Base-by-base conservation (phyloP, 2,888 invertebrate species). In the Siphonodentalium dalli region DNA sequence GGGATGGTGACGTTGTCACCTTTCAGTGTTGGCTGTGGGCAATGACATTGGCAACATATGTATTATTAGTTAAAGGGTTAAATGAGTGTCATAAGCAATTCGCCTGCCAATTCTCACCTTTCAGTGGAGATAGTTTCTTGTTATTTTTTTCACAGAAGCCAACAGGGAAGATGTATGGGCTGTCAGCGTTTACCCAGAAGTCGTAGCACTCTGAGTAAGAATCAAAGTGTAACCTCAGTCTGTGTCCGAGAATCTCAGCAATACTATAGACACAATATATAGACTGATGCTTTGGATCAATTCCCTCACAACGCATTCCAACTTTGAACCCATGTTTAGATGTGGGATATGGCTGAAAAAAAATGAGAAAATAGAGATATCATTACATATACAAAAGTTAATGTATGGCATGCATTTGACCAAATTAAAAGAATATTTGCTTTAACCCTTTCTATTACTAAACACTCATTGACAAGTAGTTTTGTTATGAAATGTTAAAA, bases 151-250 rank as follows among this genome's bases (percentile, higher is more conserved):
- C 90, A 76, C 94, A 92, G 92, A 93, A 97, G n/a, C 93, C 93
- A 27, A 89, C 87, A 7, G 93, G 93, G 80, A 95, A 96, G 52
- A 97, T 89, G 76, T 93, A 91, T 74, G 88, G 86, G n/a, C 91
- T 91, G 79, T 95, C 92, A 0, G 92, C 91, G 80, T 95, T 93
- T 31, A 89, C 87, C 95, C 96, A 97, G 82, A 92, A 96, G 82
- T 96, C 94, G 74, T 91, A 91, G 76, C 89, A 87, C 53, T 90
- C 90, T 0, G 90, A 88, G 79, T 90, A 96, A 13, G 93, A 94
- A 83, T 96, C 95, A 80, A 97, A 96, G 80, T 92, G 92, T 44
- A 97, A 83, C 61, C 92, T 87, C 73, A 96, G 82, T 43, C 96
- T 86, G 79, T 89, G 91, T 0, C 94, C 94, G 75, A 87, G 86